Conservation (phyloP, 2,888 invertebrate species). For the Stegophylla sp. region DNA sequence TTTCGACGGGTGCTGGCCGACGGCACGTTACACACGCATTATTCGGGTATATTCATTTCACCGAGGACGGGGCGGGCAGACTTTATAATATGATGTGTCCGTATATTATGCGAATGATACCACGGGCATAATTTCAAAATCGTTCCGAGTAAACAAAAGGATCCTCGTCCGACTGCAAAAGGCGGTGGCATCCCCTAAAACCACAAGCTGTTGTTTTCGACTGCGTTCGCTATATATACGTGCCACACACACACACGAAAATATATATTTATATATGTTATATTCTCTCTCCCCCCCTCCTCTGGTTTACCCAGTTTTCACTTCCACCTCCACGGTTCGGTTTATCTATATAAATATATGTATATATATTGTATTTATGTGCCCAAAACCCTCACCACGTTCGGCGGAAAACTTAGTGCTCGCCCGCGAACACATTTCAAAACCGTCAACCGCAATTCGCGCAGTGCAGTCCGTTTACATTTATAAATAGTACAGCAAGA, state of each 20-base stretch:
- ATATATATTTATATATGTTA: neutral
- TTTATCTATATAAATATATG: too few relatives aligned
- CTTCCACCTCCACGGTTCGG: too few relatives aligned
- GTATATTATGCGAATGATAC: neutral
- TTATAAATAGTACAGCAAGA: neutral
- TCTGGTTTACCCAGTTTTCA: constrained; percentile 12
- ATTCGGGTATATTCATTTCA: neutral
- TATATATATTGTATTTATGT: neutral
- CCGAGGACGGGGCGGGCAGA: too few relatives aligned
- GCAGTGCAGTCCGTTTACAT: neutral
- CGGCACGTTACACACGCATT: too few relatives aligned
- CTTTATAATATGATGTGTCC: too few relatives aligned
- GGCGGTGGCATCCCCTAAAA: constrained; percentile 19
- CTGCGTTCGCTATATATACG: neutral
- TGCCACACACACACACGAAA: neutral
- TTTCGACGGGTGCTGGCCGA: too few relatives aligned
- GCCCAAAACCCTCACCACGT: constrained; percentile 4
- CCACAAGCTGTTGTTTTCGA: constrained; percentile 35
- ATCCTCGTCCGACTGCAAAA: too few relatives aligned
- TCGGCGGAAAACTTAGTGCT: neutral
- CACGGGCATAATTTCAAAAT: constrained; percentile 7
- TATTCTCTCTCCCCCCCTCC: neutral
- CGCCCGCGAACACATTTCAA: constrained; percentile 14
- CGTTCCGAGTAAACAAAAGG: constrained; percentile 9
- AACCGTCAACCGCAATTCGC: constrained; percentile 16